Evolutionary conservation across 2,113 vertebrate species (phyloP).

Genomic region (Pelecanus crispus): DNA sequence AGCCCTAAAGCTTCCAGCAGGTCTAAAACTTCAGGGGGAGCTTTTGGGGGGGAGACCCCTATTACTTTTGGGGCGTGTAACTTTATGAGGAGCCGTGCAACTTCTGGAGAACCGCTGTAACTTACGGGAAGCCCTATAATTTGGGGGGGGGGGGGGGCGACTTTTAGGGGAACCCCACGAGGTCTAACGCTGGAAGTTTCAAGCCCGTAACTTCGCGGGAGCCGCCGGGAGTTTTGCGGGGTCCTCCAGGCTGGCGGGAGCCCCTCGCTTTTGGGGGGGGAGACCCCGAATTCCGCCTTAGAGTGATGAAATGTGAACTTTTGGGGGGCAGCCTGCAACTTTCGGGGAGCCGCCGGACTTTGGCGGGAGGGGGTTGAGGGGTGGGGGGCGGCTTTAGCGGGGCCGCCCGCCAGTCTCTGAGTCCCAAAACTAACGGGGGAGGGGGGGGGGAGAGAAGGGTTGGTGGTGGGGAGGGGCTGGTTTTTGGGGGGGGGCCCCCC

Average conservation of each 20-base stretch:
- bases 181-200: no score
- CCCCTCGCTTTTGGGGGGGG: not conserved
- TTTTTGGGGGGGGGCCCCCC: not conserved
- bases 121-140: not conserved
- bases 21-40: not conserved
- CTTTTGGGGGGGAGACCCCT: not conserved
- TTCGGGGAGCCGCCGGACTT: not conserved
- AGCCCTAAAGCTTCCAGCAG: not conserved
- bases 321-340: not conserved
- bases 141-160: no score
- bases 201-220: no score
- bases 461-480: no score
- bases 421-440: not conserved
- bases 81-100: no score
- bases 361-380: not conserved
- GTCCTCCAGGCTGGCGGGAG: not conserved
- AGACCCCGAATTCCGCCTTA: not conserved
- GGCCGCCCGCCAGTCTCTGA: no score
- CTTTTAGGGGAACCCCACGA: not conserved
- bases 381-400: not conserved
- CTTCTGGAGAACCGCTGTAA: not conserved
- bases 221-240: not conserved
- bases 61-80: rapidly evolving
- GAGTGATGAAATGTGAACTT: not conserved
- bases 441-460: not conserved